phyloP scores from a whole-genome alignment of 1,140 invertebrate species.

The Dendrolimus kikuchii region DNA sequence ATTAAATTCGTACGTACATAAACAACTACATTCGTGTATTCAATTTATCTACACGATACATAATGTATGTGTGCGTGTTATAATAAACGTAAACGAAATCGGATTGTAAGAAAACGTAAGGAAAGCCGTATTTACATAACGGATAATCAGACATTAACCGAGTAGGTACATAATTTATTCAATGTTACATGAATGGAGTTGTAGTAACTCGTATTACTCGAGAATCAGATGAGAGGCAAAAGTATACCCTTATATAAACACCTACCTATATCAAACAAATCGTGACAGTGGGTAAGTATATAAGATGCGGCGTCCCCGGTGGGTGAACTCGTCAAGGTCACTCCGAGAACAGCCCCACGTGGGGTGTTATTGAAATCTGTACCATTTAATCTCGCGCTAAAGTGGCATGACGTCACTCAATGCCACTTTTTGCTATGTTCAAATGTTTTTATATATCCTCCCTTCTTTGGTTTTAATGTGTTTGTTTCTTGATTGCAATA shows the following conservation, averaged over 20 bases:
- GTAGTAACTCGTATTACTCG: conserved; percentile 21
- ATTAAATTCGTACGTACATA: too few relatives aligned
- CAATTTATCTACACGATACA: too few relatives aligned
- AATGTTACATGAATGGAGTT: conserved; percentile 42
- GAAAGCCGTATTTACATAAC: conserved; percentile 1
- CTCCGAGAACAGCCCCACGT: conserved; percentile 37
- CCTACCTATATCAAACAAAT: conserved; percentile 40
- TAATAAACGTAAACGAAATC: conserved; percentile 50
- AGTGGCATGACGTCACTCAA: too few relatives aligned
- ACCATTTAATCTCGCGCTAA: conserved; percentile 2
- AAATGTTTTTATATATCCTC: too few relatives aligned
- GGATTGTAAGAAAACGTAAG: conserved; percentile 20
- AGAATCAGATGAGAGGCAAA: conserved; percentile 33
- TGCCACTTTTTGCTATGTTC: too few relatives aligned
- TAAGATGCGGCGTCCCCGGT: conserved; percentile 39
- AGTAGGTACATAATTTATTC: conserved; percentile 20
- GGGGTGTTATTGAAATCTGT: conserved; percentile 20
- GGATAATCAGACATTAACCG: conserved; percentile 3
- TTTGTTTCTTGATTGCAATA: too few relatives aligned
- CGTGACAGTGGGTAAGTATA: conserved; percentile 42
- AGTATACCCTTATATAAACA: conserved; percentile 14
- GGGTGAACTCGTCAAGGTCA: conserved; percentile 52
- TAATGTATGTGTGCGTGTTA: too few relatives aligned
- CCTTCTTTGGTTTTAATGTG: too few relatives aligned
- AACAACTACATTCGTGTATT: too few relatives aligned